Evolutionary conservation across 2,888 invertebrate genomes (phyloP).

Genomic region (Caenorhabditis zanzibari): DNA sequence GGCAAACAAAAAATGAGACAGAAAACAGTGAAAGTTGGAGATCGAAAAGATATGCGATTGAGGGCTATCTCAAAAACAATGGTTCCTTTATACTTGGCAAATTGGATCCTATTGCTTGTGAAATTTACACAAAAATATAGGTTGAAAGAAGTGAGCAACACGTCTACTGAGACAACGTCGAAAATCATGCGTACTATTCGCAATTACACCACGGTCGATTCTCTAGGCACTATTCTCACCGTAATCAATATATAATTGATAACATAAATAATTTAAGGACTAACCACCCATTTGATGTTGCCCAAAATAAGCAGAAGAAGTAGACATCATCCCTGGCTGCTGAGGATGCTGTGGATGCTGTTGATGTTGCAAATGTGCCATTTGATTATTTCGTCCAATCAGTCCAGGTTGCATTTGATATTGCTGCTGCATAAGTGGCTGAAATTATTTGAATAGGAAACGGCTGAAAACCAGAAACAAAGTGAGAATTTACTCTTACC

Average conservation of each 20-base stretch:
- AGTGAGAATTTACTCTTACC: constrained; percentile 33
- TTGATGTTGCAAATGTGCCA: constrained; percentile 16
- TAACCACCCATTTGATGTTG: constrained; percentile 37
- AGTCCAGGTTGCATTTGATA: constrained; percentile 41
- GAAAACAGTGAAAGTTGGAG: neutral
- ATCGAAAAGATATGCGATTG: neutral
- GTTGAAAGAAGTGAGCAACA: no score
- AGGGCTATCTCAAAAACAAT: neutral
- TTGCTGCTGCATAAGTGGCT: constrained; percentile 26
- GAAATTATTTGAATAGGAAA: neutral
- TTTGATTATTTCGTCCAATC: constrained; percentile 42
- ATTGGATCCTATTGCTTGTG: neutral
- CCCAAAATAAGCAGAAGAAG: constrained; percentile 5
- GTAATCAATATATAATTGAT: neutral
- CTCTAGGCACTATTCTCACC: no score
- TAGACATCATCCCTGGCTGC: constrained; percentile 9
- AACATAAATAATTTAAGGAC: neutral
- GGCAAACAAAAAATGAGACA: constrained; percentile 8
- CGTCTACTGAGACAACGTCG: no score
- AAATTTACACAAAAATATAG: no score
- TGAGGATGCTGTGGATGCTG: constrained; percentile 17
- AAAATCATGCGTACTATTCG: neutral
- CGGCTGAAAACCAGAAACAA: neutral
- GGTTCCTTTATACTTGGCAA: neutral
- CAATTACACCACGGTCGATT: no score